Percentiles rank a stretch among this genome's conserved stretches.
These are phyloP conservation scores for Cataglyphis livida DNA, from an alignment of 2,888 invertebrate species.

Conservation along the genomic window DNA sequence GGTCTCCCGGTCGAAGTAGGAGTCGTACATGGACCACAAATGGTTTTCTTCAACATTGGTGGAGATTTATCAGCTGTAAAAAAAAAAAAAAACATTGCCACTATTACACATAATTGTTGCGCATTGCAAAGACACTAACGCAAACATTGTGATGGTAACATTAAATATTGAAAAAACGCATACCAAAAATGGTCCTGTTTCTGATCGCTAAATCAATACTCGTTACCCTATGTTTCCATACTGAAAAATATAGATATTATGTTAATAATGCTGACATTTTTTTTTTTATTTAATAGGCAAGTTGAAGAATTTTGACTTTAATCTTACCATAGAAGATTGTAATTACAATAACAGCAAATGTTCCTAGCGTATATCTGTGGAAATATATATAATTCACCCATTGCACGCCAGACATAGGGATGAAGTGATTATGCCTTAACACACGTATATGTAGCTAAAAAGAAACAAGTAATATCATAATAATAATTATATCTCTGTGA, in stretches of 20 bases:
- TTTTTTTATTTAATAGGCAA: not conserved
- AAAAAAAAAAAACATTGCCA: not conserved
- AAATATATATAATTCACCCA: slow-evolving; percentile 82
- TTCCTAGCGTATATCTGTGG: slow-evolving; percentile 82
- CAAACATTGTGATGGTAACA: not conserved
- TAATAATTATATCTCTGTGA: not conserved
- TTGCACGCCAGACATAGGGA: slow-evolving; percentile 80
- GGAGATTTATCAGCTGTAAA: slow-evolving; percentile 81
- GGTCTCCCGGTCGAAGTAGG: slow-evolving; percentile 75
- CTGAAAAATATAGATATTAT: slow-evolving; percentile 64
- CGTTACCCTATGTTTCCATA: slow-evolving; percentile 82
- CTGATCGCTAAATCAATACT: slow-evolving; percentile 80
- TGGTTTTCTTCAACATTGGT: slow-evolving; percentile 79
- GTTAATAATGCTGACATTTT: not conserved
- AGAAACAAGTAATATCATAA: slow-evolving; percentile 13
- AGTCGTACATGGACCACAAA: slow-evolving; percentile 71
- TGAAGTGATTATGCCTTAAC: slow-evolving; percentile 80
- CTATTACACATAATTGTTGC: not conserved
- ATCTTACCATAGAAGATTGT: slow-evolving; percentile 82
- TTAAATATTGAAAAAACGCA: slow-evolving; percentile 47
- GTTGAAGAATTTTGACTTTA: not conserved
- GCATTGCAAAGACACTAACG: not conserved
- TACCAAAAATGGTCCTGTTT: slow-evolving; percentile 82
- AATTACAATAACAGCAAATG: slow-evolving; percentile 77
- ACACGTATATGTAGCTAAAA: slow-evolving; percentile 81